Base-by-base conservation (phyloP, 2,113 vertebrate species). In the Tringa solitaria region DNA sequence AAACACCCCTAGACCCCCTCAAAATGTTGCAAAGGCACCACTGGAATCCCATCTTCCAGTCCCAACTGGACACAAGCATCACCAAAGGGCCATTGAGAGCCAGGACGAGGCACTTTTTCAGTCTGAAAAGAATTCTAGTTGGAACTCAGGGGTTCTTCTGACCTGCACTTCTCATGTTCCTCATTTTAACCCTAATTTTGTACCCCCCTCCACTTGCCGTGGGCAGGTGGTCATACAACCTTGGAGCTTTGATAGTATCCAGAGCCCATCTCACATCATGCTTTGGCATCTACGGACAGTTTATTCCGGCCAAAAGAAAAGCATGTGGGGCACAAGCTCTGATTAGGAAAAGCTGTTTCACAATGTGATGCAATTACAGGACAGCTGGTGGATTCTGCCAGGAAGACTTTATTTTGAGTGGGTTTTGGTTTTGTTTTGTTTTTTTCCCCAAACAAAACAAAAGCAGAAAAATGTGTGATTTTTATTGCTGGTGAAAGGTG, bases 261-360 rank as follows among this genome's bases (percentile, higher is more conserved):
- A 93, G 90, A 93, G 46, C 59, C 78, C 88, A 50, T 4, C 48
- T 43, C 2, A 81, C 43, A 13, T 22, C 72, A 88, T 3, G n/a
- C 39, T 45, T 33, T 68, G 88, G 65, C 64, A 61, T 17, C 53
- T 2, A 0, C 7, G 0, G 19, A 8, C 18, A 32, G 64, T 0
- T 41, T 33, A 2, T 12, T 20, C 43, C 56, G 19, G 73, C 61
- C 64, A 77, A 32, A 74, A 96, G n/a, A 39, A 33, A 27, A 53
- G 96, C 88, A 88, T 3, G 21, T 50, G 33, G 94, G 94, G 95
- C 95, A 94, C 59, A 24, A 60, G 91, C 46, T 79, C 60, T 39
- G 86, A 82, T 88, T 4, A 48, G 79, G 89, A 94, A 95, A 96
- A 97, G 94, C 89, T 96, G 94, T 96, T 97, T 70, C 91, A 67